A percentile compares a stretch with the other conserved stretches of the same genome.
Evolutionary conservation across 2,113 vertebrate genomes (phyloP).

Genomic region (Cyprinodon tularosa): DNA sequence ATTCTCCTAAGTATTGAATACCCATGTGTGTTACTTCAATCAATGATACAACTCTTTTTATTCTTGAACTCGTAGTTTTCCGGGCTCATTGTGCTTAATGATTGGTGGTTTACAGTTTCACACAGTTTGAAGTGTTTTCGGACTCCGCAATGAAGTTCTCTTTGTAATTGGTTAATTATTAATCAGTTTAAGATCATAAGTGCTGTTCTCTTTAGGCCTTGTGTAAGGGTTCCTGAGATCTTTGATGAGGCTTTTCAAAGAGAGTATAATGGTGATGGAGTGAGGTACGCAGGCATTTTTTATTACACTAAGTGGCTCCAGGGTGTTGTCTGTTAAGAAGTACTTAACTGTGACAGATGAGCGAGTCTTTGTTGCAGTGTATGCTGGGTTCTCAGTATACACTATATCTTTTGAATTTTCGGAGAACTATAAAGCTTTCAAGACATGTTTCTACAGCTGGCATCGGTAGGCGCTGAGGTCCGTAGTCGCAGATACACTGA

Average conservation of each 20-base stretch:
- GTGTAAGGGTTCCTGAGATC: slow-evolving; percentile 1
- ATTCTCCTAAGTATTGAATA: not conserved
- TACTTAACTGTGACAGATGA: slow-evolving; percentile 3
- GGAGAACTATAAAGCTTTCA: slow-evolving; percentile 11
- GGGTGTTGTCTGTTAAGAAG: slow-evolving; percentile 27
- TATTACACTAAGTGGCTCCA: slow-evolving; percentile 11
- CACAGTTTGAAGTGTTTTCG: not conserved
- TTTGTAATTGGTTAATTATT: not conserved
- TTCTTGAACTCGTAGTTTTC: not conserved
- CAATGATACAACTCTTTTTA: not conserved
- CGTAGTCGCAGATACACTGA: not conserved
- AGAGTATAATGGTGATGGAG: slow-evolving; percentile 11
- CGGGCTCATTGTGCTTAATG: slow-evolving; percentile 8
- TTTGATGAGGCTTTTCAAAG: slow-evolving; percentile 14
- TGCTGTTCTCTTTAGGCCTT: slow-evolving; percentile 3
- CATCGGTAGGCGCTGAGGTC: not conserved
- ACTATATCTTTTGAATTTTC: slow-evolving; percentile 1
- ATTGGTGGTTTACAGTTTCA: not conserved
- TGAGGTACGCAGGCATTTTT: slow-evolving; percentile 5
- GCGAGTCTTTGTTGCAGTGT: not conserved
- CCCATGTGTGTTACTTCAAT: not conserved
- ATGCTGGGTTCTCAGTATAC: not conserved
- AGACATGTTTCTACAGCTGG: not conserved
- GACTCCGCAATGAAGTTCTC: slow-evolving; percentile 4
- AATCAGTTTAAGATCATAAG: not conserved